Conservation (phyloP, 2,888 invertebrate species). For the Melipona bicolor region DNA sequence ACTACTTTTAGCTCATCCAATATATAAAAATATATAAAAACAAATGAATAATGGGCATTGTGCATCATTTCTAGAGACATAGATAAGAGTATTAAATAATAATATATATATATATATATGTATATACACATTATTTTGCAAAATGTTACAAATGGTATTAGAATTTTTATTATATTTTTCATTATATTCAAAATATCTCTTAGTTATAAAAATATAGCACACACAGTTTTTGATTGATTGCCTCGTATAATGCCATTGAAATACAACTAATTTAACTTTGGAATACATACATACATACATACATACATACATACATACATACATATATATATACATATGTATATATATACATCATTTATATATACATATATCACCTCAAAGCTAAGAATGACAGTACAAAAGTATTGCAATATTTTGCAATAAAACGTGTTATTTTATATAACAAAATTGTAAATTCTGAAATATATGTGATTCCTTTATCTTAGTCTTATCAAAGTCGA, state of each 20-base stretch:
- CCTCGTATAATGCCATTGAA: constrained; percentile 52
- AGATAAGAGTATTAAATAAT: constrained; percentile 58
- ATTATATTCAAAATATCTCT: constrained; percentile 67
- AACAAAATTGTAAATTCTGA: constrained; percentile 1
- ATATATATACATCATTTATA: neutral
- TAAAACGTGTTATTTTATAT: constrained; percentile 15
- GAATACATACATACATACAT: constrained; percentile 27
- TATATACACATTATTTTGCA: constrained; percentile 29
- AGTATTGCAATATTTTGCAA: neutral
- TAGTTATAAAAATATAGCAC: constrained; percentile 65
- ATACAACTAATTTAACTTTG: constrained; percentile 43
- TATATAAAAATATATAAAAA: constrained; percentile 48
- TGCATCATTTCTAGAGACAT: constrained; percentile 33
- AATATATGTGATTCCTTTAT: too few species aligned
- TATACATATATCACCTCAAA: constrained; percentile 31
- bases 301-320: neutral
- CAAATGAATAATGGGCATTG: constrained; percentile 37
- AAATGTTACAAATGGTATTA: constrained; percentile 52
- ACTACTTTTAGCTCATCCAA: too few species aligned
- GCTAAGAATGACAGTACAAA: constrained; percentile 17
- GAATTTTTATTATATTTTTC: constrained; percentile 37
- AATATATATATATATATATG: neutral
- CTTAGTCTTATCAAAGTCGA: too few species aligned
- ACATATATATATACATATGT: neutral
- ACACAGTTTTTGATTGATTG: constrained; percentile 60